These are phyloP conservation scores for Cavia porcellus DNA, from an alignment of 2,113 vertebrate genomes.

Conservation along the genomic window DNA sequence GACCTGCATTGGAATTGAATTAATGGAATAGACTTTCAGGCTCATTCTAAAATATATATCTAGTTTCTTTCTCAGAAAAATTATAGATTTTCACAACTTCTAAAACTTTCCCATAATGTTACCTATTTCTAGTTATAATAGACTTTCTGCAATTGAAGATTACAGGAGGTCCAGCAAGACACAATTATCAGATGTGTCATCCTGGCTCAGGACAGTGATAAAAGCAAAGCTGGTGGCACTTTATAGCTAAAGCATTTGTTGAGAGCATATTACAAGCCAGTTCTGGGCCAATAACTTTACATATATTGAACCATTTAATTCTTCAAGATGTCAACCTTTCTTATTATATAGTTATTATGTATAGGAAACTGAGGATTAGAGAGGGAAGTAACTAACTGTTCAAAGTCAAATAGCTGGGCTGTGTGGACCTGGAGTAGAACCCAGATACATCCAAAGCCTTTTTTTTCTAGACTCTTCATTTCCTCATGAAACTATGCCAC, in stretches of 20 bases:
- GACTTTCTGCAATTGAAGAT: constrained; percentile 29
- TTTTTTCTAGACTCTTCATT: not conserved
- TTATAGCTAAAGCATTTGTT: constrained; percentile 10
- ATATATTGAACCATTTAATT: not conserved
- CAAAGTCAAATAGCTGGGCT: not conserved
- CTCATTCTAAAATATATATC: not conserved
- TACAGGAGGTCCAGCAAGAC: not conserved
- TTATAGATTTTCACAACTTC: constrained; percentile 41
- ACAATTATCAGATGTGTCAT: not conserved
- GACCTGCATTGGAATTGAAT: constrained; percentile 19
- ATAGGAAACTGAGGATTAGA: not conserved
- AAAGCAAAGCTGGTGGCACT: not conserved
- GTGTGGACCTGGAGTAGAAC: not conserved
- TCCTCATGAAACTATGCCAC: not conserved
- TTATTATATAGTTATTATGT: not conserved
- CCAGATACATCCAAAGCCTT: not conserved
- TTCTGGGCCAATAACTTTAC: not conserved
- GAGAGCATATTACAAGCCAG: not conserved
- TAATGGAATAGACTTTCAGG: constrained; percentile 14
- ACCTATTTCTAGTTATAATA: constrained; percentile 35
- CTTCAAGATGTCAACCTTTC: not conserved
- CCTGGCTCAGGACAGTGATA: not conserved
- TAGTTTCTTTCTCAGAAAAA: constrained; percentile 44
- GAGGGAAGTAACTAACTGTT: not conserved
- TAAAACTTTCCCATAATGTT: not conserved